These are phyloP conservation scores for Heterodera carotae DNA, from an alignment of 1,140 invertebrate genomes.

Conservation along the genomic window DNA sequence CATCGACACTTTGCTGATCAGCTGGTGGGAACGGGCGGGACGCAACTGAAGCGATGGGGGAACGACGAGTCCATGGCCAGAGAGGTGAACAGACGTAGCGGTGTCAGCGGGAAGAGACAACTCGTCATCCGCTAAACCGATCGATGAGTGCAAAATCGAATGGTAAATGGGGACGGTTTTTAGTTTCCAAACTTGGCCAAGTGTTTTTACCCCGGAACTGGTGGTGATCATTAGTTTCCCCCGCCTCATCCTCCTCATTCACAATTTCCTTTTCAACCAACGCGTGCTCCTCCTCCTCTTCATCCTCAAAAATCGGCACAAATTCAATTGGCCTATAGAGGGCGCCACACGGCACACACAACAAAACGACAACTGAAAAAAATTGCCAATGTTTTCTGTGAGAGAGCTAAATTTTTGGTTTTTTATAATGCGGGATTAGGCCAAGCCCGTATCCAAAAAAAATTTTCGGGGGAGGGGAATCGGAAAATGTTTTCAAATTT, in stretches of 20 bases:
- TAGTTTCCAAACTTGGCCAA: not conserved
- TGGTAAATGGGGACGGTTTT: not conserved
- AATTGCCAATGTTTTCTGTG: too few relatives aligned
- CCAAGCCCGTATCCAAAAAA: too few relatives aligned
- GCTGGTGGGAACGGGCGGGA: constrained; percentile 42
- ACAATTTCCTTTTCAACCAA: constrained; percentile 11
- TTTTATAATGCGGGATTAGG: too few relatives aligned
- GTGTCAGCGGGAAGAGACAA: not conserved
- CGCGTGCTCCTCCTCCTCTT: constrained; percentile 52
- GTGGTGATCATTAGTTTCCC: not conserved
- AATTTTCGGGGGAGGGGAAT: too few relatives aligned
- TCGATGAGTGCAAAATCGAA: not conserved
- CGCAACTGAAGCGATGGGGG: constrained; percentile 33
- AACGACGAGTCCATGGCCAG: constrained; percentile 11
- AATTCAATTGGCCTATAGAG: constrained; percentile 74
- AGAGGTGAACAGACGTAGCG: not conserved
- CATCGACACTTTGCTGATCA: constrained; percentile 12
- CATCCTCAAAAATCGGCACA: constrained; percentile 71
- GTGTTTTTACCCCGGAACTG: not conserved
- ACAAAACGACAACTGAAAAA: constrained; percentile 46
- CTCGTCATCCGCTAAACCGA: not conserved
- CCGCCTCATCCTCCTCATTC: not conserved
- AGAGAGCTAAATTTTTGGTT: too few relatives aligned
- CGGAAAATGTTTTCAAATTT: too few relatives aligned
- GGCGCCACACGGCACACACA: constrained; percentile 79